A percentile compares a stretch with the other conserved stretches of the same genome.
These are phyloP conservation scores for Erpobdella octoculata DNA, from an alignment of 2,888 invertebrate species.

Conservation along the genomic window DNA sequence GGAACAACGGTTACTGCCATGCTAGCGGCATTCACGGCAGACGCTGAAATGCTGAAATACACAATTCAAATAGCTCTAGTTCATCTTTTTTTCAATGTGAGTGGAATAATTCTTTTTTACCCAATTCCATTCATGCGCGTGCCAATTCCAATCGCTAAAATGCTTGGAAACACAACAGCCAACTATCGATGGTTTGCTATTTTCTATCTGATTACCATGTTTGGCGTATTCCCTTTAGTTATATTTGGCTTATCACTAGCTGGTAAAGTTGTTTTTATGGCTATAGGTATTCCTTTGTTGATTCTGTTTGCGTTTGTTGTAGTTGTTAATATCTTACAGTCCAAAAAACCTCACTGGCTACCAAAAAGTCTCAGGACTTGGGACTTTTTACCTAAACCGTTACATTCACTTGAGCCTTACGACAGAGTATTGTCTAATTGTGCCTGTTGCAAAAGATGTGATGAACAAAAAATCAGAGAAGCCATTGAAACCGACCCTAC, in stretches of 20 bases:
- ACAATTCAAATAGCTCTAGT: constrained; percentile 55
- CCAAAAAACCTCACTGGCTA: constrained; percentile 37
- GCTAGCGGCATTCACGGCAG: constrained; percentile 42
- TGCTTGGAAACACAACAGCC: constrained; percentile 50
- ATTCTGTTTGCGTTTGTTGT: constrained; percentile 38
- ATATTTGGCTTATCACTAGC: constrained; percentile 41
- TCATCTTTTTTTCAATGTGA: constrained; percentile 58
- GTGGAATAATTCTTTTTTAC: constrained; percentile 56
- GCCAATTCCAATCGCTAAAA: constrained; percentile 53
- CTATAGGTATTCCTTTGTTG: constrained; percentile 38
- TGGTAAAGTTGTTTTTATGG: constrained; percentile 39
- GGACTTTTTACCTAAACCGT: constrained; percentile 42
- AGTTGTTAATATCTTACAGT: constrained; percentile 42
- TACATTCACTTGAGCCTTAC: constrained; percentile 40
- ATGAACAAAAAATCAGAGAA: not conserved
- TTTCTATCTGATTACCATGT: constrained; percentile 41
- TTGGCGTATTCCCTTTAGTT: constrained; percentile 38
- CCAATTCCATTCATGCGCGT: constrained; percentile 55
- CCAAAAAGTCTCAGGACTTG: constrained; percentile 40
- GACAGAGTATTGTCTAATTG: constrained; percentile 30
- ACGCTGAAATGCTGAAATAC: constrained; percentile 28
- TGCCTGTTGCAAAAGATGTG: constrained; percentile 6
- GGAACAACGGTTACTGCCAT: constrained; percentile 44
- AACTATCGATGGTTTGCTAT: constrained; percentile 56
- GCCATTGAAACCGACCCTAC: not conserved